Conservation (phyloP, 2,797 vertebrate species). For the Acanthurus lineatus region DNA sequence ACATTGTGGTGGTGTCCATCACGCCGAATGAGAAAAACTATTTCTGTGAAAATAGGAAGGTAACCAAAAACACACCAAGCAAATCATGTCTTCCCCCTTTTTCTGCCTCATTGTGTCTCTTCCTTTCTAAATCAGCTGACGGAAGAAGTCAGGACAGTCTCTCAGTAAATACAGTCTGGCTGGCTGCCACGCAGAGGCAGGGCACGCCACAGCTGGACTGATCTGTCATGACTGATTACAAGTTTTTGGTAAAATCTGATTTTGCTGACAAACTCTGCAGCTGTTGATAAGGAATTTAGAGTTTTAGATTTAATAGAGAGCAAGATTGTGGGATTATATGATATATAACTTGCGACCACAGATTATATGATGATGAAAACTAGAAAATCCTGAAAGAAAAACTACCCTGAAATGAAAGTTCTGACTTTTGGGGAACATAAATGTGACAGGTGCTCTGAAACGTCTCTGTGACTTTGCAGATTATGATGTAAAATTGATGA, state of each 20-base stretch:
- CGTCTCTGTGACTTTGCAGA: background rate
- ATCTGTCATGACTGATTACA: constrained; percentile 13
- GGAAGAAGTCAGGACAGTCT: constrained; percentile 62
- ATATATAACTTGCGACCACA: background rate
- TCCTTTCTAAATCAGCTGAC: constrained; percentile 75
- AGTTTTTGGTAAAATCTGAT: background rate
- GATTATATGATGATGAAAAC: background rate
- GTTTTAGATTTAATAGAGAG: too few relatives aligned
- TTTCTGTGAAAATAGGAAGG: constrained; percentile 71
- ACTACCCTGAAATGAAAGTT: background rate
- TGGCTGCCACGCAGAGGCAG: constrained; percentile 55
- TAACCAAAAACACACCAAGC: constrained; percentile 62
- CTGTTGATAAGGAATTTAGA: too few relatives aligned
- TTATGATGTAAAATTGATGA: background rate
- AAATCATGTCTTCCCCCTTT: constrained; percentile 68
- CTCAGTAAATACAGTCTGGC: constrained; percentile 74
- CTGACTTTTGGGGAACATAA: background rate
- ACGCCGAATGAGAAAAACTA: background rate
- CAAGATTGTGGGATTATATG: background rate
- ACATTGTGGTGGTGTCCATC: background rate
- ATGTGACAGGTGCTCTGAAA: background rate
- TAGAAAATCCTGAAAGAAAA: background rate
- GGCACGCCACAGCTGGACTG: background rate
- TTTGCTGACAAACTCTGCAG: background rate
- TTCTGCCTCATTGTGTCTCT: constrained; percentile 77